These are phyloP conservation scores for Clarias batrachus DNA, from an alignment of 2,113 vertebrate species.

Conservation along the genomic window DNA sequence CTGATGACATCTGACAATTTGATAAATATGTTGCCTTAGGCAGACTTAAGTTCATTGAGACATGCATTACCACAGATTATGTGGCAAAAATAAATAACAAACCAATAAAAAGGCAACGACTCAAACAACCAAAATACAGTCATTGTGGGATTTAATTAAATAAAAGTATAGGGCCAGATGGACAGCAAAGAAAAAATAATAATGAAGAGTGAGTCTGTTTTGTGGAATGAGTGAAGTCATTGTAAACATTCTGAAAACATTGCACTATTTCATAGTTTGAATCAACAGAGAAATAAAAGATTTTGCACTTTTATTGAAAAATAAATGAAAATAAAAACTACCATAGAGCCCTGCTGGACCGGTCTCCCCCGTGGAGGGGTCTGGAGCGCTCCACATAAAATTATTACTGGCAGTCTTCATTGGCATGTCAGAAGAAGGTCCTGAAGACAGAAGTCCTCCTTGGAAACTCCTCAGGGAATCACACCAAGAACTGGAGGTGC, in stretches of 20 bases:
- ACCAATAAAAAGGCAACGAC: conserved; percentile 23
- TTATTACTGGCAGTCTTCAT: conserved; percentile 52
- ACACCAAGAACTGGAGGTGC: conserved; percentile 86
- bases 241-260: not conserved
- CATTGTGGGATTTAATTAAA: conserved; percentile 23
- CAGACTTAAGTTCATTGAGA: conserved; percentile 8
- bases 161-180: conserved; percentile 4
- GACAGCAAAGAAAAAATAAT: not conserved
- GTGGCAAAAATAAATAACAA: conserved; percentile 26
- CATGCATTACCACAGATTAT: conserved; percentile 18
- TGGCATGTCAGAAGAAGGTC: conserved; percentile 69
- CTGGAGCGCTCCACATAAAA: conserved; percentile 84
- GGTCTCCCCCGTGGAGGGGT: conserved; percentile 75
- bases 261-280: not conserved
- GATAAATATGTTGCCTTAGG: not conserved
- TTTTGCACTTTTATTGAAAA: too few relatives aligned
- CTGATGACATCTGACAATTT: not conserved
- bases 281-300: not conserved
- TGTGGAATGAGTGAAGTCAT: conserved; percentile 28
- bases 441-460: conserved; percentile 74
- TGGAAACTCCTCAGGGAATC: conserved; percentile 86
- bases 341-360: conserved; percentile 74
- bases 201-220: conserved; percentile 13
- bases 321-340: conserved; percentile 48
- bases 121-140: conserved; percentile 32